Base-by-base conservation (phyloP, 2,888 invertebrate species). In the Archaeoteleia sp. region DNA sequence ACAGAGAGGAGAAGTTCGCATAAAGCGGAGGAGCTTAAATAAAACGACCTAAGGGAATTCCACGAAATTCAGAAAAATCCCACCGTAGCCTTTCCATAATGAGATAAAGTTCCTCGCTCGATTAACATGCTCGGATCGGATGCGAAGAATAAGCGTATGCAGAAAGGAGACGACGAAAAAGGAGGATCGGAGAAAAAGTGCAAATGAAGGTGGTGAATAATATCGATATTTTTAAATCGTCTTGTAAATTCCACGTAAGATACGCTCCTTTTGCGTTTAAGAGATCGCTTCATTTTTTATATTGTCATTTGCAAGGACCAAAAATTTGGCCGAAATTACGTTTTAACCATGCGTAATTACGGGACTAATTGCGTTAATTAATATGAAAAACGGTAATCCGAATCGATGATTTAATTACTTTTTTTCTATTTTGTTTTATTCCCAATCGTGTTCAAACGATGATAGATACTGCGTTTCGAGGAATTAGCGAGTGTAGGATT, bases 1-100 rank as follows among this genome's bases (percentile, higher is more conserved):
- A 48, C 37, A 66, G 54, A 62, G 42, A 58, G n/a, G n/a, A n/a
- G n/a, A n/a, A n/a, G n/a, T n/a, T n/a, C 69, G 49, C 66, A 54
- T 61, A 70, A 61, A 71, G 65, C 68, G 68, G 57, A 55, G 67
- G n/a, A 66, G 54, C 66, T 66, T 61, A 55, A 68, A 71, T 71
- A 67, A 71, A 68, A 62, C 66, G 55, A 63, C 54, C 32, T 68
- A 74, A 73, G 71, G 70, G 73, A 57, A 77, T 72, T 74, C 71
- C 72, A 67, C 72, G 76, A 77, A 78, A 78, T 74, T 58, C 72
- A 74, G 78, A 76, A 79, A 79, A 78, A 73, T 77, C 74, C 46
- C 42, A 68, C 55, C 68, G 46, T 46, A 45, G 66, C 57, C 71
- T 71, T 71, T 67, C 67, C 68, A 67, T 68, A 71, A 71, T 66